A percentile compares a stretch with the other conserved stretches of the same genome.
These are phyloP conservation scores for Laticauda laticaudata DNA, from an alignment of 2,113 vertebrate genomes.

Conservation along the genomic window DNA sequence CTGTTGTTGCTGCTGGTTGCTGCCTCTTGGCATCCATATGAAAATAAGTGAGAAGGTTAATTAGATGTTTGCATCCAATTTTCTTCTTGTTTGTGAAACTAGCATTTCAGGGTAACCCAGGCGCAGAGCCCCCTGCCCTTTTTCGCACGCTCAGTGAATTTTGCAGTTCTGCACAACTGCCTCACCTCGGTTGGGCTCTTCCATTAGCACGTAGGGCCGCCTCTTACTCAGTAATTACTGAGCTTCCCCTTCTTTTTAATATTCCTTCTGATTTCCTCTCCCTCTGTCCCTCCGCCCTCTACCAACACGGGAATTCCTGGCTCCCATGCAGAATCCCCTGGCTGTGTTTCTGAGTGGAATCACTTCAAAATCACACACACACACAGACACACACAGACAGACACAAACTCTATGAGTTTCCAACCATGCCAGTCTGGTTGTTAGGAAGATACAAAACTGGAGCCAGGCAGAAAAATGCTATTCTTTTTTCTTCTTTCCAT, in stretches of 20 bases:
- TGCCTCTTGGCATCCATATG: constrained; percentile 40
- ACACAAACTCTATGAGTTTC: too few species aligned
- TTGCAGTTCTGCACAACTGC: constrained; percentile 64
- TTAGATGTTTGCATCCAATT: constrained; percentile 83
- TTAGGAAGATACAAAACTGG: neutral
- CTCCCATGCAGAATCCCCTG: neutral
- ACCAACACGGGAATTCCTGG: constrained; percentile 3
- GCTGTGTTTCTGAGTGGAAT: neutral
- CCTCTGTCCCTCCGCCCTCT: constrained; percentile 3
- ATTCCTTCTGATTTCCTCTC: neutral
- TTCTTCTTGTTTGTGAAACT: constrained; percentile 73
- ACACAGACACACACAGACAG: too few species aligned
- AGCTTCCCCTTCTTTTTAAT: constrained; percentile 44
- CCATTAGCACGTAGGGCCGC: constrained; percentile 70
- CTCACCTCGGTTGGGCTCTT: constrained; percentile 60
- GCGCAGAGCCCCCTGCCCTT: constrained; percentile 57
- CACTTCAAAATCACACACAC: too few species aligned
- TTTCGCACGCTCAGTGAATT: constrained; percentile 58
- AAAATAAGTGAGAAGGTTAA: constrained; percentile 73
- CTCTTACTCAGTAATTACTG: constrained; percentile 70
- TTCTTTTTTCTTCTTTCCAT: neutral
- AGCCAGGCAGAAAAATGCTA: neutral
- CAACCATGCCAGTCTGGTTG: neutral
- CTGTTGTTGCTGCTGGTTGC: neutral
- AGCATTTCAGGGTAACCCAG: constrained; percentile 66